Percentiles rank a stretch among this genome's conserved stretches.
These are phyloP conservation scores for Ferdinandea cuprea DNA, from an alignment of 2,888 invertebrate species.

Conservation along the genomic window DNA sequence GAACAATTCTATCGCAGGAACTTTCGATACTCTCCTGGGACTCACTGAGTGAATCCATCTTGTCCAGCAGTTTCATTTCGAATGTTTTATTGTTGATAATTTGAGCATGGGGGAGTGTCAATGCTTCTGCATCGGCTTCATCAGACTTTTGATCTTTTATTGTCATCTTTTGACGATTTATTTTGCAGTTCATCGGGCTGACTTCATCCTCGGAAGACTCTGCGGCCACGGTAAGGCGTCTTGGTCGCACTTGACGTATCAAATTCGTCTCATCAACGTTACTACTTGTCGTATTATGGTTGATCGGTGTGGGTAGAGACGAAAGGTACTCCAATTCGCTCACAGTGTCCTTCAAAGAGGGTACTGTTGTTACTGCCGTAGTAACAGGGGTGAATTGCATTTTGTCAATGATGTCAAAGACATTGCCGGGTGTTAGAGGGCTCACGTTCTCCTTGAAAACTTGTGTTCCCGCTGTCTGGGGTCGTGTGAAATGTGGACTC, in stretches of 20 bases:
- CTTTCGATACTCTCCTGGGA: constrained; percentile 75
- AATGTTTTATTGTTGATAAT: constrained; percentile 80
- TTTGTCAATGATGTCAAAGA: constrained; percentile 80
- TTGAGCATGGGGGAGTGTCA: background rate
- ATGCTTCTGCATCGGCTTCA: constrained; percentile 9
- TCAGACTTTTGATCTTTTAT: constrained; percentile 24
- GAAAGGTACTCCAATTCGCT: constrained; percentile 78
- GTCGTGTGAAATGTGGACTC: constrained; percentile 13
- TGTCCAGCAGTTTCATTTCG: constrained; percentile 77
- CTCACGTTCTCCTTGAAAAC: constrained; percentile 83
- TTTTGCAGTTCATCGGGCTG: constrained; percentile 25
- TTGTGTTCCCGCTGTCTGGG: constrained; percentile 4
- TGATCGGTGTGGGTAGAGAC: constrained; percentile 80
- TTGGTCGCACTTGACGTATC: constrained; percentile 77
- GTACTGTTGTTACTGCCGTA: constrained; percentile 25
- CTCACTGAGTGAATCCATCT: constrained; percentile 76
- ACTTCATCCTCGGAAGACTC: constrained; percentile 72
- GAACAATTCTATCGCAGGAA: constrained; percentile 43
- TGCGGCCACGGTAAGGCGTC: constrained; percentile 76
- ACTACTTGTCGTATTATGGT: constrained; percentile 13
- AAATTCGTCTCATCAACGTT: constrained; percentile 24
- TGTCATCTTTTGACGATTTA: background rate
- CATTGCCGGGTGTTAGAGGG: constrained; percentile 82
- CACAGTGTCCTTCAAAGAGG: constrained; percentile 20
- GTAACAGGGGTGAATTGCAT: constrained; percentile 81